phyloP scores from a whole-genome alignment of 2,113 vertebrate genomes.

The Arenaria interpres region DNA sequence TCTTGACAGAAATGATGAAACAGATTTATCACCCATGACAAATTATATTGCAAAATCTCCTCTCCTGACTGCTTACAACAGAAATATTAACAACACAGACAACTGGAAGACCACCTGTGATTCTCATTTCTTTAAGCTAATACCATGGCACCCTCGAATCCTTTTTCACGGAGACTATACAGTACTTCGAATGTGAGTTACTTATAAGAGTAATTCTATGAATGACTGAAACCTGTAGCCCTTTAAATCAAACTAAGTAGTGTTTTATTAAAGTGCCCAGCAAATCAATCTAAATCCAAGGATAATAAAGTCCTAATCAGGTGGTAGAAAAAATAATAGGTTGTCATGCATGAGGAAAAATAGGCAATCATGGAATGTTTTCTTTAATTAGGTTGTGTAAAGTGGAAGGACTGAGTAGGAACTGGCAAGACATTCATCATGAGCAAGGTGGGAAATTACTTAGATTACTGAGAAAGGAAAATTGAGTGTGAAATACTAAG shows the following conservation, averaged over 20 bases:
- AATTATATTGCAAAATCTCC: slow-evolving; percentile 82
- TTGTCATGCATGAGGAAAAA: slow-evolving; percentile 99
- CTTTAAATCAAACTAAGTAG: slow-evolving; percentile 96
- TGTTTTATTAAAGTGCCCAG: slow-evolving; percentile 97
- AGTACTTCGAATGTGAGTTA: slow-evolving; percentile 68
- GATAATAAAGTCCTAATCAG: slow-evolving; percentile 99
- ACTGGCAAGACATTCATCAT: slow-evolving; percentile 98
- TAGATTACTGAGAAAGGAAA: slow-evolving; percentile 90
- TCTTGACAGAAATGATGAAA: slow-evolving; percentile 86
- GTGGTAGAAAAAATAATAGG: slow-evolving; percentile 99
- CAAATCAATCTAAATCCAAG: slow-evolving; percentile 99
- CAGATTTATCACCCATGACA: slow-evolving; percentile 91
- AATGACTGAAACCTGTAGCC: slow-evolving; percentile 85
- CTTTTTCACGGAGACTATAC: slow-evolving; percentile 6
- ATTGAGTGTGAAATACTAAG: slow-evolving; percentile 81
- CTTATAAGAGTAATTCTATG: slow-evolving; percentile 89
- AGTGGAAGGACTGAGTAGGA: slow-evolving; percentile 92
- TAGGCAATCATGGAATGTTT: slow-evolving; percentile 99
- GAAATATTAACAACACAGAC: slow-evolving; percentile 67
- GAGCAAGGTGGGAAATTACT: slow-evolving; percentile 99
- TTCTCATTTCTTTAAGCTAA: slow-evolving; percentile 75
- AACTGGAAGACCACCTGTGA: slow-evolving; percentile 91
- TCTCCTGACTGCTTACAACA: slow-evolving; percentile 81
- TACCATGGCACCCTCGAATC: slow-evolving; percentile 80
- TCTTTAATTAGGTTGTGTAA: slow-evolving; percentile 99